phyloP scores from a whole-genome alignment of 2,113 vertebrate genomes.

The Diadophis punctatus region DNA sequence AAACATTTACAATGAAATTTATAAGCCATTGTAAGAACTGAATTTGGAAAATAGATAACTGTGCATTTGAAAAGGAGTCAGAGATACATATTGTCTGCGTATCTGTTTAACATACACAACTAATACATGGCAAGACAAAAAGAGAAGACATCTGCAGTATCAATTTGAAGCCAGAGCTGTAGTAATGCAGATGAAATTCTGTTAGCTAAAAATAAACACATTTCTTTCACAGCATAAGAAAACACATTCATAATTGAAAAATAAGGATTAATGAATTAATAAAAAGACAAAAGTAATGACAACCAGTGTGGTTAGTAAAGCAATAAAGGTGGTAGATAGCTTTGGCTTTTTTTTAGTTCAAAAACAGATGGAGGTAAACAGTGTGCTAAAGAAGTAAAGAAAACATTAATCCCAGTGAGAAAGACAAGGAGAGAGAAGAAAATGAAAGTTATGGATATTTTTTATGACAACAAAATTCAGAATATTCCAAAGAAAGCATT shows the following conservation, averaged over 20 bases:
- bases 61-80: background rate
- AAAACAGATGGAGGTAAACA: background rate
- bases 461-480: background rate
- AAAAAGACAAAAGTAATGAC: background rate
- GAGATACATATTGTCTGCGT: background rate
- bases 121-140: background rate
- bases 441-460: background rate
- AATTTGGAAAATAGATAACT: background rate
- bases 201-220: background rate
- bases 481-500: background rate
- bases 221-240: background rate
- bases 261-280: background rate
- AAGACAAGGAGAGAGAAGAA: background rate
- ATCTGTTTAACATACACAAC: background rate
- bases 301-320: background rate
- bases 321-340: background rate
- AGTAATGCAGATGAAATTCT: background rate
- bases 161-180: background rate
- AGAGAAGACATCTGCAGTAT: background rate
- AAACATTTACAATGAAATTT: background rate
- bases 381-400: background rate
- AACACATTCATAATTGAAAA: background rate
- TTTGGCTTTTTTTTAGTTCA: background rate
- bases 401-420: background rate
- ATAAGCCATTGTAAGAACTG: background rate